Conservation (phyloP, 2,888 invertebrate genomes). For the Apodemia hepburni region DNA sequence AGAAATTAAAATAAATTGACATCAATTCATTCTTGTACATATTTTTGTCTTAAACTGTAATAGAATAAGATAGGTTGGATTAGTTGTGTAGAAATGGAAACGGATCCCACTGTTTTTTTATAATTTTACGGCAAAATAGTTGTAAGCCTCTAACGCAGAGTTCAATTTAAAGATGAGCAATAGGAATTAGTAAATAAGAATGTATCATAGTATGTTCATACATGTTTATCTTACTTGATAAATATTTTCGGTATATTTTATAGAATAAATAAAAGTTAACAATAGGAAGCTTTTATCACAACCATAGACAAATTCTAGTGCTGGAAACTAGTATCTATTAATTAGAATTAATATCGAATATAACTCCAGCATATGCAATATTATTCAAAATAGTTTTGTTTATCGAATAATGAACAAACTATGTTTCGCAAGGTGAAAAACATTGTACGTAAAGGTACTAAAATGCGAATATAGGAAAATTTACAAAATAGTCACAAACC, state of each 20-base stretch:
- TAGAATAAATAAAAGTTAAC: background rate
- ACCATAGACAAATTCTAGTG: background rate
- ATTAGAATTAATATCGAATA: no score
- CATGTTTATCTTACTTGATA: background rate
- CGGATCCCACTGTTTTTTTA: conserved; percentile 9
- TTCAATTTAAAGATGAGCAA: background rate
- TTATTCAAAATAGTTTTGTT: no score
- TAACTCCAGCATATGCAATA: no score
- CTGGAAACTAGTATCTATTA: background rate
- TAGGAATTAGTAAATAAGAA: background rate
- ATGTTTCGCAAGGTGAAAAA: no score
- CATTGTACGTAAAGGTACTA: no score
- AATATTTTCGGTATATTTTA: background rate
- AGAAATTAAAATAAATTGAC: conserved; percentile 8
- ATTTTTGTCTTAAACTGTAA: background rate
- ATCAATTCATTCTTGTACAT: conserved; percentile 9
- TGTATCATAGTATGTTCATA: background rate
- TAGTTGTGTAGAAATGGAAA: conserved; percentile 12
- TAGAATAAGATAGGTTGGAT: conserved; percentile 6
- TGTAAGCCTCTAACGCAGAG: background rate
- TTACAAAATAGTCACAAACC: conserved; percentile 1
- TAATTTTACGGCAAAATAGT: background rate
- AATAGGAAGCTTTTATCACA: background rate
- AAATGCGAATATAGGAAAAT: background rate
- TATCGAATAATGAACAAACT: no score